Base-by-base conservation (phyloP, 2,113 vertebrate genomes). In the Amazona guildingii region DNA sequence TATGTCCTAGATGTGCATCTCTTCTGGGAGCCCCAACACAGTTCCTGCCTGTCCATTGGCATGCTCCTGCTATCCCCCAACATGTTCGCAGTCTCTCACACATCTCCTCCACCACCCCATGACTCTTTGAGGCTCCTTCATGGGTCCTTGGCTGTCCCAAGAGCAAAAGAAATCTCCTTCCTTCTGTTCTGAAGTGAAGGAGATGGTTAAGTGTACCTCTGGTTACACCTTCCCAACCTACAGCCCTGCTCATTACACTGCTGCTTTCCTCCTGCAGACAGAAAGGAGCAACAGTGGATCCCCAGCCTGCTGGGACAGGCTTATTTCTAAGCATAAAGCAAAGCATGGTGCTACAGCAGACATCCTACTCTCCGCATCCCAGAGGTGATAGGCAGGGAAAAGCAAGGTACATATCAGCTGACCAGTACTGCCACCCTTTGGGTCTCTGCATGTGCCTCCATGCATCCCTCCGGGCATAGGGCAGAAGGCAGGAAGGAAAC, bases 1-100 rank as follows among this genome's bases (percentile, higher is more conserved):
- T 33, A 4, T 4, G 15, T 25, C 23, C 48, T n/a, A 46, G 18
- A 35, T 1, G 2, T 7, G 9, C 6, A 2, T 61, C 39, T 31
- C 27, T 48, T 20, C 4, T 6, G 19, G 43, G 41, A 76, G 7
- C 20, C 28, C 46, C 29, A 2, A 0, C 6, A 24, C 54, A 12
- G 0, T 39, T 57, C 57, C n/a, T 64, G 13, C 18, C 41, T 31
- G 5, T 10, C 25, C 1, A 0, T 10, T 35, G 44, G 2, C n/a
- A 41, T 6, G 13, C 33, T 62, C 27, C 35, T 2, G 2, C 54
- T 61, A 28, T 37, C 15, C 21, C 20, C 17, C 17, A 0, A 0
- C 31, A 2, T 37, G 37, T 54, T 48, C 43, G 6, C 31, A 24
- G 4, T 39, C 35, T 41, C 28, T 62, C 46, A 28, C 44, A 13